Conservation (phyloP, 2,888 invertebrate genomes). For the Campoplex nolae region DNA sequence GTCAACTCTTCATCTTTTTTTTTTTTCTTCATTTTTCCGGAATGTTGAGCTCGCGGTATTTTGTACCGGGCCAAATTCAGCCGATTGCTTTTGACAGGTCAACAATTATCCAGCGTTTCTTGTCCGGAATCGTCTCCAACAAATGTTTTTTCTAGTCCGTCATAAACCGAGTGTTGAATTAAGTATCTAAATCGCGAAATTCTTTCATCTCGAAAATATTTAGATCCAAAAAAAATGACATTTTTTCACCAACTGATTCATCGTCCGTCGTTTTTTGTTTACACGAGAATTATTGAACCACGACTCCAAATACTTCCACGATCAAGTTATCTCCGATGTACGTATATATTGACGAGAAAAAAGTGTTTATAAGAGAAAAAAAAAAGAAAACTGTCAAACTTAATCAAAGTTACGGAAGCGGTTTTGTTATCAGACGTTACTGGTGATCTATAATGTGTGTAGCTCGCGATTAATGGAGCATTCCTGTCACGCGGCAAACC, state of each 20-base stretch:
- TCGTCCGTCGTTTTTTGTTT: background rate
- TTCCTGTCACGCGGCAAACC: conserved; percentile 50
- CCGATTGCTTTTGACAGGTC: background rate
- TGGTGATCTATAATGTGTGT: conserved; percentile 29
- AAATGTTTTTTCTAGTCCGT: background rate
- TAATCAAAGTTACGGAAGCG: conserved; percentile 18
- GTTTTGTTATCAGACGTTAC: conserved; percentile 22
- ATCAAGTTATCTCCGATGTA: background rate
- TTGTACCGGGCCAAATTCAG: background rate
- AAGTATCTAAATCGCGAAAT: background rate
- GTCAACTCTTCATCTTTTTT: background rate
- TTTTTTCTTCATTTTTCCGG: background rate
- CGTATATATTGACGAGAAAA: background rate
- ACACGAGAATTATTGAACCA: background rate
- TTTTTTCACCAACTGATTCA: background rate
- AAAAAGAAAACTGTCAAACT: conserved; percentile 6
- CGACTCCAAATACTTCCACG: background rate
- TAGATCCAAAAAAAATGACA: background rate
- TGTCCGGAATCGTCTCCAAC: background rate
- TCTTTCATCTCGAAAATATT: background rate
- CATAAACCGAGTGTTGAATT: background rate
- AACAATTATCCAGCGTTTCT: background rate
- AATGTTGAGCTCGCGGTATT: background rate
- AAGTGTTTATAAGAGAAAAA: too few relatives aligned
- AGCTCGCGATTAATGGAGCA: conserved; percentile 59